These are phyloP conservation scores for Ophonus ardosiacus DNA, from an alignment of 2,888 invertebrate genomes.

Conservation along the genomic window DNA sequence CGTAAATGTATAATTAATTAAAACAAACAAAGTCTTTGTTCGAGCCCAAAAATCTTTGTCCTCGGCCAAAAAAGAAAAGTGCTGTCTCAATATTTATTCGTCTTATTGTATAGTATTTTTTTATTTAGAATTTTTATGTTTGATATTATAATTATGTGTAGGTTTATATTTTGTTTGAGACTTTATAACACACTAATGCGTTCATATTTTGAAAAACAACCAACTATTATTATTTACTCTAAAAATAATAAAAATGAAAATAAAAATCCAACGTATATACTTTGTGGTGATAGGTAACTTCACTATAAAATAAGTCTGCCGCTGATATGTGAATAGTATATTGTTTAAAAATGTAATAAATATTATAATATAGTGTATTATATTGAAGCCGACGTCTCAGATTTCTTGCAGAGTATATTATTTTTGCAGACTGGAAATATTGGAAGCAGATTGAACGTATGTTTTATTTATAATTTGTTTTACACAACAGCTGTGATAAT, in stretches of 20 bases:
- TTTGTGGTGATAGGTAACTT: conserved; percentile 36
- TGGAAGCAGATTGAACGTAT: background rate
- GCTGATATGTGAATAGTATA: conserved; percentile 40
- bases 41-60: no score
- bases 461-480: conserved; percentile 16
- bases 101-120: no score
- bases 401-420: conserved; percentile 18
- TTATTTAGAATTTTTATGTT: no score
- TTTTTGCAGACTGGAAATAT: conserved; percentile 1
- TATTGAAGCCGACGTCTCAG: conserved; percentile 10
- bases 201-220: no score
- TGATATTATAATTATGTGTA: no score
- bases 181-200: no score
- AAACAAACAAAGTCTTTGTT: no score
- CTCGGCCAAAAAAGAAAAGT: no score
- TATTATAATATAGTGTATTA: conserved; percentile 29
- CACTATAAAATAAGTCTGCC: conserved; percentile 37
- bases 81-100: no score
- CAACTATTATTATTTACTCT: background rate
- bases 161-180: no score
- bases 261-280: background rate
- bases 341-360: conserved; percentile 31
- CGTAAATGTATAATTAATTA: no score
- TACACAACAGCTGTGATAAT: conserved; percentile 37
- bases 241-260: background rate